A percentile compares a stretch with the other conserved stretches of the same genome.
These are phyloP conservation scores for Cyclura pinguis DNA, from an alignment of 2,797 vertebrate genomes.

Conservation along the genomic window DNA sequence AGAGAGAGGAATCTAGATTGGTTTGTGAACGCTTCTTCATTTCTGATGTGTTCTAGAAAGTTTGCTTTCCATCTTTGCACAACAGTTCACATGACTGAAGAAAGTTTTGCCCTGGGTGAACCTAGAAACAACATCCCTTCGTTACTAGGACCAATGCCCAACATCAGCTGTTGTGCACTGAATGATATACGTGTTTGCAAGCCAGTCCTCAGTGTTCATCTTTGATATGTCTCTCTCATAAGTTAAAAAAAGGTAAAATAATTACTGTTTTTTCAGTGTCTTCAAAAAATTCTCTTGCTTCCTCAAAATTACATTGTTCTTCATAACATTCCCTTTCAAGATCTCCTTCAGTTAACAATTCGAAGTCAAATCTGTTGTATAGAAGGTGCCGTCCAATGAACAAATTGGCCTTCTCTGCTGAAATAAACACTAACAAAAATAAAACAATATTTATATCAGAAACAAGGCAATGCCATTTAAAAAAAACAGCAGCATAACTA, in stretches of 20 bases:
- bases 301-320: constrained; percentile 93
- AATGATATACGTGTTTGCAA: background rate
- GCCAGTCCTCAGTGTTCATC: background rate
- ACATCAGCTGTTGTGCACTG: background rate
- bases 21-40: background rate
- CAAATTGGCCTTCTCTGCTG: constrained; percentile 85
- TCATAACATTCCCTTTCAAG: constrained; percentile 94
- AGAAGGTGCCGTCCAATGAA: constrained; percentile 91
- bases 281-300: constrained; percentile 93
- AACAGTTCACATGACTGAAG: background rate
- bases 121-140: background rate
- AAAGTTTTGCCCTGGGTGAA: background rate
- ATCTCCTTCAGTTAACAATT: constrained; percentile 89
- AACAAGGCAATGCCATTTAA: background rate
- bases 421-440: constrained; percentile 86
- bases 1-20: background rate
- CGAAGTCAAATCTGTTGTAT: constrained; percentile 94
- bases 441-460: constrained; percentile 43
- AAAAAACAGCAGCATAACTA: background rate
- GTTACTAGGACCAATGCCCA: background rate
- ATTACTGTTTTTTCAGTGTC: constrained; percentile 86
- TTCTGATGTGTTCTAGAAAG: background rate
- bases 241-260: constrained; percentile 19
- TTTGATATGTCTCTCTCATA: background rate
- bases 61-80: background rate